Evolutionary conservation across 2,797 vertebrate species (phyloP).

Genomic region (Enteromius argenteus): DNA sequence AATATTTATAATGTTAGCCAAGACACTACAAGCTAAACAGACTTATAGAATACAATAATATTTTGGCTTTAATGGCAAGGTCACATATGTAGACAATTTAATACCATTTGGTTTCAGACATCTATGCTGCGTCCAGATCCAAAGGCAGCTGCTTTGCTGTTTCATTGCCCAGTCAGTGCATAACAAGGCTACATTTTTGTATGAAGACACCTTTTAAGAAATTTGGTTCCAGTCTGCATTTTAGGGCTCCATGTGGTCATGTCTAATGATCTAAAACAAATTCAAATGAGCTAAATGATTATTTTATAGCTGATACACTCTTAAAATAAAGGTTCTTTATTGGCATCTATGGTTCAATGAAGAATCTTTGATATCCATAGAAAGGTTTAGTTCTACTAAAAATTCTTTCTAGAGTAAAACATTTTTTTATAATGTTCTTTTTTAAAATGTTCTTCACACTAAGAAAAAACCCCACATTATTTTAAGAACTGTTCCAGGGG

Average conservation of each 20-base stretch:
- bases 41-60: not conserved
- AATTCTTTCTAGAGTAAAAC: too few species aligned
- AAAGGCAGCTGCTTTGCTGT: constrained; percentile 3
- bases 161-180: constrained; percentile 10
- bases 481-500: not conserved
- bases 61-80: constrained; percentile 10
- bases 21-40: not conserved
- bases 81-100: constrained; percentile 20
- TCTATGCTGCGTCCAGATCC: not conserved
- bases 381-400: too few species aligned
- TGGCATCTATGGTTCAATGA: not conserved
- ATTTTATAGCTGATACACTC: not conserved
- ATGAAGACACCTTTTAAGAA: constrained; percentile 4
- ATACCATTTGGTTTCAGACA: constrained; percentile 18
- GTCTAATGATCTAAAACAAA: not conserved
- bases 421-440: not conserved
- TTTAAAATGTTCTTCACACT: not conserved
- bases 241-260: not conserved
- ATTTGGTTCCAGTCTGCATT: not conserved
- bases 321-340: not conserved
- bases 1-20: not conserved
- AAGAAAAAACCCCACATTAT: not conserved
- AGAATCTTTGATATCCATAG: not conserved
- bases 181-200: not conserved
- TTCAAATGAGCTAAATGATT: not conserved